A percentile compares a stretch with the other conserved stretches of the same genome.
These are phyloP conservation scores for Leucoptera coffeella DNA, from an alignment of 2,888 invertebrate species.

Conservation along the genomic window DNA sequence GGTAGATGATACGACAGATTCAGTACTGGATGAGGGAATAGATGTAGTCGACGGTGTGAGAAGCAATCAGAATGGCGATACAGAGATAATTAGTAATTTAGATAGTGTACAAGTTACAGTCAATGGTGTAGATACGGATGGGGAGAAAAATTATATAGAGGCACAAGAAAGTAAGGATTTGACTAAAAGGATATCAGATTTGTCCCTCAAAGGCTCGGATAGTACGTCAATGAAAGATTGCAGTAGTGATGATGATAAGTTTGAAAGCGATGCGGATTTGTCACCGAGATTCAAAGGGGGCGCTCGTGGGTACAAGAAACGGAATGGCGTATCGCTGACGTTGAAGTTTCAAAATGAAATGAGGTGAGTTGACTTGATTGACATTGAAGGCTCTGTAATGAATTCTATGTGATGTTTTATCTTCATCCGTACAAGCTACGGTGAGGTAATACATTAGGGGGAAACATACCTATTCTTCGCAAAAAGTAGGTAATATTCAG, in stretches of 20 bases:
- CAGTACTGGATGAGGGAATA: conserved; percentile 36
- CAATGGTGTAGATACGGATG: not conserved
- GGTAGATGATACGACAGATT: conserved; percentile 31
- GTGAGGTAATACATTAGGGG: too few species aligned
- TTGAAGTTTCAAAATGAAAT: conserved; percentile 39
- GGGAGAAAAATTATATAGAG: conserved; percentile 11
- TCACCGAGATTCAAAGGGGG: conserved; percentile 17
- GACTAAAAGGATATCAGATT: conserved; percentile 25
- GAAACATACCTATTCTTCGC: too few species aligned
- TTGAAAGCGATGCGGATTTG: conserved; percentile 27
- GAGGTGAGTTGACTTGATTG: too few species aligned
- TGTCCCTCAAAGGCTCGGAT: conserved; percentile 30
- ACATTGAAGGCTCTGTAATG: too few species aligned
- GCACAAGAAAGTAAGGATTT: conserved; percentile 13
- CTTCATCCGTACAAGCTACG: too few species aligned
- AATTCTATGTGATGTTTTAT: too few species aligned
- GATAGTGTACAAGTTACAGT: too few species aligned
- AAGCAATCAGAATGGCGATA: conserved; percentile 14
- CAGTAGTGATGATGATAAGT: conserved; percentile 33
- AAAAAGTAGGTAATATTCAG: too few species aligned
- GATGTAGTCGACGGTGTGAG: conserved; percentile 35
- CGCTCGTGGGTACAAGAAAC: conserved; percentile 19
- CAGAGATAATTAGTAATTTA: conserved; percentile 10
- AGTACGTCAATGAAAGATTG: conserved; percentile 17
- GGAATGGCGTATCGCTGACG: conserved; percentile 34